Evolutionary conservation across 30 jellyfish, hydroid and myxozoan genomes (phyloP), one percentile per base, ranked within the genome.

Genomic region (Hydractinia symbiolongicarpus): DNA sequence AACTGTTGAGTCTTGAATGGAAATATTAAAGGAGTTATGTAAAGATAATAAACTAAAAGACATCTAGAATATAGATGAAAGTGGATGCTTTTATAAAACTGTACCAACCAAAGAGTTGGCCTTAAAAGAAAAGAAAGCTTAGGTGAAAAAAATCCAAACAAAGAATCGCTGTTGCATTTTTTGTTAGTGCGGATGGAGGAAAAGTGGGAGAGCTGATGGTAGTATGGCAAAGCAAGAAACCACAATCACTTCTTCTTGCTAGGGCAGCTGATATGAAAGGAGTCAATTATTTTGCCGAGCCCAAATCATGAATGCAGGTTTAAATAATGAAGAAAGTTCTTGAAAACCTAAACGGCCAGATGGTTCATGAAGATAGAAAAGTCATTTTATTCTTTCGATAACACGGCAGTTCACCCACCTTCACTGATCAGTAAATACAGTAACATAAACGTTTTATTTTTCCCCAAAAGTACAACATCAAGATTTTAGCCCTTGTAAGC

Each of bases 391-490:
- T 81, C 50, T 17, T n/a, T 81, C 5, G 86, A 81, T 53, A 81
- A 61, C 73, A 52, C 88, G 50, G 4, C 88, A 11, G 72, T 50
- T 54, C 88, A 81, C 66, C 88, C 88, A 49, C 78, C n/a, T 71
- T 4, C 78, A 81, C 67, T 81, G 40, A 54, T 14, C 15, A 73
- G 21, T 17, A 81, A 81, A 55, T 67, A 53, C 20, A n/a, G 74
- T 73, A 62, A 81, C 88, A 81, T 81, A 9, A 81, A 81, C 5
- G 50, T 81, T 50, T 72, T 17, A 81, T 81, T 67, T 81, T 55
- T 81, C 11, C 88, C 87, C 3, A 64, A 79, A 44, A 66, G 61
- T 64, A 66, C 86, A 4, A 81, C 86, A 67, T 51, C 88, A 13
- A 54, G 86, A n/a, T 67, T 68, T 50, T 86, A 81, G 66, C 88